Evolutionary conservation across 2,797 vertebrate species (phyloP).

Genomic region (Sebastes glaucus): DNA sequence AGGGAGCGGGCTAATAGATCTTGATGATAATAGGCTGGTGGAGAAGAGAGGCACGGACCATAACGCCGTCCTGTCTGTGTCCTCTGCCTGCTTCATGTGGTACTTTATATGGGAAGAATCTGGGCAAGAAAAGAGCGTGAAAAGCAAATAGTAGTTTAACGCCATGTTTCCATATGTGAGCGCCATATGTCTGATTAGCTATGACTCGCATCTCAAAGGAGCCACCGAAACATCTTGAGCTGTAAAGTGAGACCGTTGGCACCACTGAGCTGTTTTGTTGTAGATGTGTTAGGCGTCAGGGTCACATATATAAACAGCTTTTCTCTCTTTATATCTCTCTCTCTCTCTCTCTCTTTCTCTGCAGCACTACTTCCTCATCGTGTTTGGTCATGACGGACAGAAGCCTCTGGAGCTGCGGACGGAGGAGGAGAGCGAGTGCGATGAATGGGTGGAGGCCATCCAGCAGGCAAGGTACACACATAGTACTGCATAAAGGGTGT

Average conservation of each 20-base stretch:
- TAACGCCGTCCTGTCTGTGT: conserved; percentile 19
- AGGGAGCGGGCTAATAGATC: conserved; percentile 47
- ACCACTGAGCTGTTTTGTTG: background rate
- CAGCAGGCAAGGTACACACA: conserved; percentile 93
- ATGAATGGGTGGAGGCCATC: conserved; percentile 97
- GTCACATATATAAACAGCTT: background rate
- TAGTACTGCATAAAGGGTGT: background rate
- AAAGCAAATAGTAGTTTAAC: conserved; percentile 22
- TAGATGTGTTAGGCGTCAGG: background rate
- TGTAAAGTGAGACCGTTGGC: background rate
- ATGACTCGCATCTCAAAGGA: background rate
- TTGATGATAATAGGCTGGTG: conserved; percentile 57
- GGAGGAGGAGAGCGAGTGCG: conserved; percentile 92
- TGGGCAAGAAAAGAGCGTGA: conserved; percentile 22
- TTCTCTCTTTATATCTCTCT: background rate
- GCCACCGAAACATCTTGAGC: background rate
- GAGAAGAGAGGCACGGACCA: conserved; percentile 31
- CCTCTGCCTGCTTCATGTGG: conserved; percentile 7
- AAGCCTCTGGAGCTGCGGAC: conserved; percentile 95
- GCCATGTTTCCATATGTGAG: conserved; percentile 30
- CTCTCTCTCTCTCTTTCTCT: conserved; percentile 20
- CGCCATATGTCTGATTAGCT: conserved; percentile 26
- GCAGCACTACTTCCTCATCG: conserved; percentile 95
- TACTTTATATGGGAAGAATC: conserved; percentile 8
- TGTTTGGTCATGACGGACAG: conserved; percentile 96